Conservation (phyloP, 1,140 invertebrate species). For the Hermatobates lingyangjiaoensis region DNA sequence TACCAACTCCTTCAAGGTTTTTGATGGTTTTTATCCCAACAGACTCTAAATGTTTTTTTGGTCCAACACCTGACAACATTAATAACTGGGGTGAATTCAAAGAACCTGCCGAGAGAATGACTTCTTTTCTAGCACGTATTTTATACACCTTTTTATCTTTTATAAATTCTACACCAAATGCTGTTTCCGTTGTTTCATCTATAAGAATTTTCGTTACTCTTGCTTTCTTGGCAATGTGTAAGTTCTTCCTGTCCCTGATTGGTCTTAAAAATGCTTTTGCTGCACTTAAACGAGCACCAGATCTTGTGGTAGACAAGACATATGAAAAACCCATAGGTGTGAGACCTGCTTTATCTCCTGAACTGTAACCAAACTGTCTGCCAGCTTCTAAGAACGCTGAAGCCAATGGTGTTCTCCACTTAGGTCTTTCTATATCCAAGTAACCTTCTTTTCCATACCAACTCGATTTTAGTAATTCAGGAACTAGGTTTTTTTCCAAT, state of each 20-base stretch:
- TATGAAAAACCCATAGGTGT: slow-evolving; percentile 42
- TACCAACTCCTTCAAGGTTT: slow-evolving; percentile 26
- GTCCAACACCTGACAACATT: slow-evolving; percentile 57
- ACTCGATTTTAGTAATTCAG: slow-evolving; percentile 24
- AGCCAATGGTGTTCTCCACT: slow-evolving; percentile 36
- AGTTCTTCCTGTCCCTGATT: slow-evolving; percentile 36
- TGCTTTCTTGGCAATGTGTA: slow-evolving; percentile 45
- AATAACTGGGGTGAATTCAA: slow-evolving; percentile 48
- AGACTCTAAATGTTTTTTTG: slow-evolving; percentile 40
- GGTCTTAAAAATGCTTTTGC: slow-evolving; percentile 38
- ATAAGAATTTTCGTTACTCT: slow-evolving; percentile 45
- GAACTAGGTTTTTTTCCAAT: slow-evolving; percentile 40
- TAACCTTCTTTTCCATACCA: slow-evolving; percentile 41
- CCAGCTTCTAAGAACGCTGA: slow-evolving; percentile 32
- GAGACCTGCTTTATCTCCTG: slow-evolving; percentile 31
- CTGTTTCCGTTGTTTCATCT: slow-evolving; percentile 32
- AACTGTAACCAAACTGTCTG: slow-evolving; percentile 30
- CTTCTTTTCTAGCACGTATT: slow-evolving; percentile 36
- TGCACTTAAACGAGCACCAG: slow-evolving; percentile 41
- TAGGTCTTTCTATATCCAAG: slow-evolving; percentile 41
- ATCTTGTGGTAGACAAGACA: slow-evolving; percentile 35
- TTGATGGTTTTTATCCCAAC: slow-evolving; percentile 43
- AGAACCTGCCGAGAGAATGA: slow-evolving; percentile 43
- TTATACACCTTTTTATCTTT: slow-evolving; percentile 27
- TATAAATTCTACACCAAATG: slow-evolving; percentile 43